Evolutionary conservation across 2,888 invertebrate species (phyloP).

Genomic region (Melanostoma mellinum): DNA sequence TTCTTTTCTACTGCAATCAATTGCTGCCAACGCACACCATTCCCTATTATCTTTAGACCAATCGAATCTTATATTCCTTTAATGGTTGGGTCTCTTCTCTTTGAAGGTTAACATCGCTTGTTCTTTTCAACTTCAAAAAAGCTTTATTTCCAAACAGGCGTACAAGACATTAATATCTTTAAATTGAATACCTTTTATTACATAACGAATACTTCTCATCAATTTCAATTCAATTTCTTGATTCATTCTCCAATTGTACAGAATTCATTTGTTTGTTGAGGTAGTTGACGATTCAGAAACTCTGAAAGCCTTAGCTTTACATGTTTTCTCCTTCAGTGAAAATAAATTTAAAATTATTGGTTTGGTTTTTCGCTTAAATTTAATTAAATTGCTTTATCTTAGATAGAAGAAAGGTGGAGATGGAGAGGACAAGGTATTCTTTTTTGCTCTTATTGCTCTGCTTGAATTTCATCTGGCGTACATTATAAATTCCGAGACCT

Average conservation of each 20-base stretch:
- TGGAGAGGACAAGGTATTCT: not conserved
- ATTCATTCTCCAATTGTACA: conserved; percentile 25
- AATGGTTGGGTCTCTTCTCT: too few relatives aligned
- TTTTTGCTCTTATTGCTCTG: conserved; percentile 24
- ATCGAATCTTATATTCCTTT: too few relatives aligned
- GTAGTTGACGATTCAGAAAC: conserved; percentile 9
- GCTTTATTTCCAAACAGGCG: not conserved
- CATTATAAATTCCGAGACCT: conserved; percentile 39
- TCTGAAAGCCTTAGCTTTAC: conserved; percentile 2
- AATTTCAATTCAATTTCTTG: conserved; percentile 28
- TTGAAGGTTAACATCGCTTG: too few relatives aligned
- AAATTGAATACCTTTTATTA: not conserved
- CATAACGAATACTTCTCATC: conserved; percentile 18
- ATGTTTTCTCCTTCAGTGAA: conserved; percentile 8
- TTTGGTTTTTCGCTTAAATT: conserved; percentile 47
- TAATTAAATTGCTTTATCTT: conserved; percentile 58
- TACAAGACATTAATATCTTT: conserved; percentile 14
- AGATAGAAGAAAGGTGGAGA: not conserved
- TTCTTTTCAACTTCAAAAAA: not conserved
- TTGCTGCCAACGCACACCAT: too few relatives aligned
- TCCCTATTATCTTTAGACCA: too few relatives aligned
- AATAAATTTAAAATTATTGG: conserved; percentile 60
- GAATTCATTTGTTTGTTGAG: conserved; percentile 32
- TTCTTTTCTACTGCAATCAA: too few relatives aligned
- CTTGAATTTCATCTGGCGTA: conserved; percentile 44